Conservation (phyloP, 2,113 vertebrate genomes). For the Lucifuga dentata region DNA sequence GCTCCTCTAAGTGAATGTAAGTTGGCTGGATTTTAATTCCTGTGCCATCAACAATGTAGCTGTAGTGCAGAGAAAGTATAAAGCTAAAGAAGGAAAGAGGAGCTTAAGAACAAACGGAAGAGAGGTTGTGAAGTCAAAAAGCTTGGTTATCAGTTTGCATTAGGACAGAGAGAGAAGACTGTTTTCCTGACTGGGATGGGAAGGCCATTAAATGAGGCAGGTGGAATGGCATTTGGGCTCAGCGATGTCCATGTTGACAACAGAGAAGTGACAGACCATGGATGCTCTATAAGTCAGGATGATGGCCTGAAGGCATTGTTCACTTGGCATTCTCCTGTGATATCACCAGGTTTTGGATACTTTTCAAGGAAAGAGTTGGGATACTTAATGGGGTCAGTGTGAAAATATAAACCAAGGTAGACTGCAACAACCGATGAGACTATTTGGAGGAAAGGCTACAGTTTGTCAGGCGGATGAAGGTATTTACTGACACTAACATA, state of each 20-base stretch:
- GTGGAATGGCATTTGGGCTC: constrained; percentile 57
- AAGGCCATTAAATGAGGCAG: constrained; percentile 37
- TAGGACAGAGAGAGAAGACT: background rate
- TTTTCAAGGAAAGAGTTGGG: constrained; percentile 23
- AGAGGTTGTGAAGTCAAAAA: background rate
- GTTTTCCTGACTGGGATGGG: constrained; percentile 20
- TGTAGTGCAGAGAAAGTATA: too few relatives aligned
- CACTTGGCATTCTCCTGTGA: constrained; percentile 14
- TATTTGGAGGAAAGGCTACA: constrained; percentile 11
- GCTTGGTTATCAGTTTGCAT: constrained; percentile 4
- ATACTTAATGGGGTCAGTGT: constrained; percentile 11
- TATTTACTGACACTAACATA: background rate
- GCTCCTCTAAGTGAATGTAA: too few relatives aligned
- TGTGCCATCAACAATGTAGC: too few relatives aligned
- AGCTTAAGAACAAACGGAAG: background rate
- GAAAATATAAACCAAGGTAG: constrained; percentile 16
- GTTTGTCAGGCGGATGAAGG: background rate
- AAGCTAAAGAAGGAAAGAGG: constrained; percentile 1
- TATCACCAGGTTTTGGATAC: constrained; percentile 25
- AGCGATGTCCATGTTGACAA: constrained; percentile 39
- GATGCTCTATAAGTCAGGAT: constrained; percentile 28
- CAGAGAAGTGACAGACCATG: constrained; percentile 28
- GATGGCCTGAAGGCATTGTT: constrained; percentile 7
- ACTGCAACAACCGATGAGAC: constrained; percentile 5
- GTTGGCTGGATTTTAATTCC: too few relatives aligned